Evolutionary conservation across 2,113 vertebrate species (phyloP).

Genomic region (Corapipo altera): DNA sequence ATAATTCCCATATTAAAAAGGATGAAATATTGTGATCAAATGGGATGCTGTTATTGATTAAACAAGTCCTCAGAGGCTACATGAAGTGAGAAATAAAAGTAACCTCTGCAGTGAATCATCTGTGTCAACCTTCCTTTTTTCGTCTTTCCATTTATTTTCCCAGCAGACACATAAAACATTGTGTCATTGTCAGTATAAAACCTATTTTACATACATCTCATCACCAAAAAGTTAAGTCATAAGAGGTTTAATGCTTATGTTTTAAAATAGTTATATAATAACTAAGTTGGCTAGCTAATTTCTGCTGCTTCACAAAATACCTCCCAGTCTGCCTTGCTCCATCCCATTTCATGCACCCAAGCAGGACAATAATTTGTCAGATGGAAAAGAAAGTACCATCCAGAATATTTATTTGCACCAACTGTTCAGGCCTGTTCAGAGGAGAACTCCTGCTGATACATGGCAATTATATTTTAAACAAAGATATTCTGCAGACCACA

Average conservation of each 20-base stretch:
- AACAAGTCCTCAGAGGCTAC: not conserved
- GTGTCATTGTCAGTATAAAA: not conserved
- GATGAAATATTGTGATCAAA: not conserved
- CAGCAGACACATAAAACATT: not conserved
- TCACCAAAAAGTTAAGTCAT: not conserved
- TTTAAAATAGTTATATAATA: not conserved
- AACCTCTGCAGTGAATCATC: not conserved
- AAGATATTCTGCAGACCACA: not conserved
- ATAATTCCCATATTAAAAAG: not conserved
- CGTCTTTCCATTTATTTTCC: not conserved
- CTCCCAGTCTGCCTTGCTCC: not conserved
- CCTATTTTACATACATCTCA: not conserved
- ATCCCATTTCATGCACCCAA: not conserved
- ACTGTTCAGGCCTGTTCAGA: not conserved
- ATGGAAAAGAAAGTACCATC: not conserved
- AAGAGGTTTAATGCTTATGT: not conserved
- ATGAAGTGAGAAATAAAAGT: not conserved
- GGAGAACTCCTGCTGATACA: not conserved
- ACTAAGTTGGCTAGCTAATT: not conserved
- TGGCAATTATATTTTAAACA: slow-evolving; percentile 27
- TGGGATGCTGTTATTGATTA: not conserved
- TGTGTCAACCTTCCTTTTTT: not conserved
- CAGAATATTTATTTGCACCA: not conserved
- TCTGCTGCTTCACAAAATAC: not conserved
- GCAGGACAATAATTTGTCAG: not conserved